These are phyloP conservation scores for Pecten maximus DNA, from an alignment of 2,888 invertebrate genomes.

Conservation along the genomic window DNA sequence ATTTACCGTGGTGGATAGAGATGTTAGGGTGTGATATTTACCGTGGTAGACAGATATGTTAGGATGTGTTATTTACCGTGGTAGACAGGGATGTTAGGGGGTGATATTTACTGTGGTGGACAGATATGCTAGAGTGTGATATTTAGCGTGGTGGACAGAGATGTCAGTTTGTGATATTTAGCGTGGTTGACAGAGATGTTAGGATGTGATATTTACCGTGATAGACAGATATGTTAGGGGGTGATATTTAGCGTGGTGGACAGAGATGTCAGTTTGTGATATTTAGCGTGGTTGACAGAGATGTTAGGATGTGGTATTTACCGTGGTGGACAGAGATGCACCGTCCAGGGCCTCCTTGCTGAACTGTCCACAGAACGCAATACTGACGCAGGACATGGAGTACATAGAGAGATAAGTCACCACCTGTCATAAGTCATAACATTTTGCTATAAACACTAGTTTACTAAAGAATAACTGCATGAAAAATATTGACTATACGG, in stretches of 20 bases:
- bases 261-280: background rate
- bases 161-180: background rate
- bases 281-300: conserved; percentile 53
- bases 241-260: background rate
- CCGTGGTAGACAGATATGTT: background rate
- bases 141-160: background rate
- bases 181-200: background rate
- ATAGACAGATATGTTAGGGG: background rate
- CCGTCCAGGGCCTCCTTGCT: conserved; percentile 63
- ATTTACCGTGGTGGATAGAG: background rate
- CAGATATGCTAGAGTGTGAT: background rate
- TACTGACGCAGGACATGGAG: conserved; percentile 47
- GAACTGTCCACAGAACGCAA: conserved; percentile 66
- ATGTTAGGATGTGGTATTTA: conserved; percentile 39
- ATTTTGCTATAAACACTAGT: background rate
- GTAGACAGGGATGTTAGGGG: background rate
- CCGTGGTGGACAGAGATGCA: conserved; percentile 62
- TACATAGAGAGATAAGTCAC: background rate
- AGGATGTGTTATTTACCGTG: background rate
- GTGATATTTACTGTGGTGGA: background rate
- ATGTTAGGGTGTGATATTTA: background rate
- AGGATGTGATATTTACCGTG: background rate
- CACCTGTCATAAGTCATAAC: conserved; percentile 26
- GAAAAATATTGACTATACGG: too few species aligned
- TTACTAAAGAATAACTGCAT: too few species aligned